Evolutionary conservation across 2,113 vertebrate genomes (phyloP).

Genomic region (Cichladusa arquata): DNA sequence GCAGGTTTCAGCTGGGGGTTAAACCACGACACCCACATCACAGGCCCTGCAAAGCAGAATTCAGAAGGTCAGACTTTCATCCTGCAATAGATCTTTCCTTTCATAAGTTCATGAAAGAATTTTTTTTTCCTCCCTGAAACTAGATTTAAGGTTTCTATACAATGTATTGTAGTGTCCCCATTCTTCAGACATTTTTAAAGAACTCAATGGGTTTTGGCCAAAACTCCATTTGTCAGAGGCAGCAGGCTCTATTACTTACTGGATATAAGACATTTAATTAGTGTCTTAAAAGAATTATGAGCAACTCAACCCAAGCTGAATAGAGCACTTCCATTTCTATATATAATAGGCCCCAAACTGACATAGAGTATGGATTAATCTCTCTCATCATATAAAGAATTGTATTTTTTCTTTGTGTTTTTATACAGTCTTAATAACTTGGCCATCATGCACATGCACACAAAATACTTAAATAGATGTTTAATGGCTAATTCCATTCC

Average conservation of each 20-base stretch:
- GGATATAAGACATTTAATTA: conserved; percentile 57
- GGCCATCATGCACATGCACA: neutral
- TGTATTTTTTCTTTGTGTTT: conserved; percentile 8
- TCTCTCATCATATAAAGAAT: neutral
- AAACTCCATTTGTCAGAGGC: conserved; percentile 40
- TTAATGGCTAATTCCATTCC: conserved; percentile 4
- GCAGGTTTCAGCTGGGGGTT: neutral
- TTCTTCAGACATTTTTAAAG: conserved; percentile 44
- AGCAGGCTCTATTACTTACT: conserved; percentile 35
- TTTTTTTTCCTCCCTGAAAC: neutral
- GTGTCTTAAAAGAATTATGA: conserved; percentile 55
- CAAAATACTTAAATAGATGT: neutral
- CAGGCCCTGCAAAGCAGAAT: neutral
- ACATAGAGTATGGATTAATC: conserved; percentile 12
- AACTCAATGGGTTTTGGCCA: conserved; percentile 12
- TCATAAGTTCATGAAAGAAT: conserved; percentile 32
- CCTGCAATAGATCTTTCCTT: conserved; percentile 18
- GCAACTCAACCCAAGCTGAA: conserved; percentile 18
- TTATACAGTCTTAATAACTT: neutral
- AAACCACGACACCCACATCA: neutral
- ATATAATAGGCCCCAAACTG: conserved; percentile 14
- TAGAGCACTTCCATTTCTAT: conserved; percentile 30
- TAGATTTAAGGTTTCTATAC: conserved; percentile 43
- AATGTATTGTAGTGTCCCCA: neutral
- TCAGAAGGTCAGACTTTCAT: conserved; percentile 27